phyloP scores from a whole-genome alignment of 2,888 invertebrate genomes.

The Leucoma salicis region DNA sequence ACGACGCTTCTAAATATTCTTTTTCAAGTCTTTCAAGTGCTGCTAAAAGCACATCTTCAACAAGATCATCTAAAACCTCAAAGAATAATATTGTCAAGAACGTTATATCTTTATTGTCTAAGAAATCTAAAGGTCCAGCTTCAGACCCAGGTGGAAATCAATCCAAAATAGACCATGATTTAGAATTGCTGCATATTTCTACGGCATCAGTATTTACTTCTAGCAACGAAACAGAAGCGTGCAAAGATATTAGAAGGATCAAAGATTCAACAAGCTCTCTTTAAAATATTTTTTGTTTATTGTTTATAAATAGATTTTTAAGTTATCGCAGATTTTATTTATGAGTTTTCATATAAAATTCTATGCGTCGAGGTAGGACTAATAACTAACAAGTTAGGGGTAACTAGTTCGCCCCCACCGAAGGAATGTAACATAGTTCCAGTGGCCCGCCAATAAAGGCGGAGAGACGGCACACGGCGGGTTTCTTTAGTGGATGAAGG shows the following conservation, averaged over 20 bases:
- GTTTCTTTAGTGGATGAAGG: too few species aligned
- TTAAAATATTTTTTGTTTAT: constrained; percentile 35
- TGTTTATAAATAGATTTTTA: constrained; percentile 5
- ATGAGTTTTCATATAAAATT: too few species aligned
- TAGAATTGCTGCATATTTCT: constrained; percentile 65
- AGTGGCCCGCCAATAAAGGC: too few species aligned
- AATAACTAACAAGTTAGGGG: too few species aligned
- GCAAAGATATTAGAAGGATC: constrained; percentile 32
- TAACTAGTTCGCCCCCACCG: too few species aligned
- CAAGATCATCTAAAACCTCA: constrained; percentile 56
- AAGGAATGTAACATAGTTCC: too few species aligned
- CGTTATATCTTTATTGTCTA: constrained; percentile 48
- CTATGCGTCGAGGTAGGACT: too few species aligned
- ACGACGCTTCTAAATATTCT: constrained; percentile 55
- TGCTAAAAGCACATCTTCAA: constrained; percentile 35
- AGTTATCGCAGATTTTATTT: neutral
- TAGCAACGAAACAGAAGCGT: constrained; percentile 42
- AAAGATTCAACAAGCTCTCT: constrained; percentile 59
- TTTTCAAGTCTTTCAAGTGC: constrained; percentile 39
- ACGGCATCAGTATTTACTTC: constrained; percentile 52
- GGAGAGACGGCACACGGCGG: too few species aligned
- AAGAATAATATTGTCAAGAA: constrained; percentile 59
- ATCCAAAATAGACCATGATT: constrained; percentile 38
- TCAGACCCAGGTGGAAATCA: constrained; percentile 57
- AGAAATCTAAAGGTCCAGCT: constrained; percentile 44